These are phyloP conservation scores for Diloba caeruleocephala DNA, from an alignment of 2,888 invertebrate species.

Conservation along the genomic window DNA sequence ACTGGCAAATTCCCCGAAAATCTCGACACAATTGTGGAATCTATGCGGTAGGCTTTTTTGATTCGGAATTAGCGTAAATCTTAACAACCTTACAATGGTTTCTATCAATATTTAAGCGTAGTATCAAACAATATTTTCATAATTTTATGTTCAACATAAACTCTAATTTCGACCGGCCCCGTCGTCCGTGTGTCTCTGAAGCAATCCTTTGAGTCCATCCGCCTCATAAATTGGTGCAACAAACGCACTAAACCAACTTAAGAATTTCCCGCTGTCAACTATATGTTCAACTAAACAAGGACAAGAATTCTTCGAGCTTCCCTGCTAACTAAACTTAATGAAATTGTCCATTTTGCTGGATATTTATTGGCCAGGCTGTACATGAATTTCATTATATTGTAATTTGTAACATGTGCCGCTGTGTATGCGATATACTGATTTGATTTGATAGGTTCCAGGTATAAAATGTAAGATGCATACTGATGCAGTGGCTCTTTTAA, in stretches of 20 bases:
- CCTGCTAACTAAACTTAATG: conserved; percentile 57
- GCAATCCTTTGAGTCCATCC: conserved; percentile 56
- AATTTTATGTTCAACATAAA: not conserved
- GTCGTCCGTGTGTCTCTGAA: conserved; percentile 53
- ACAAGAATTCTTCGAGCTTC: conserved; percentile 32
- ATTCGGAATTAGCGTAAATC: no score
- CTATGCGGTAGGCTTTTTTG: no score
- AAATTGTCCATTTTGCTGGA: conserved; percentile 48
- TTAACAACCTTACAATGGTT: no score
- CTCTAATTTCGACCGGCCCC: not conserved
- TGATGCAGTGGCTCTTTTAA: no score
- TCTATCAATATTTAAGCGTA: no score
- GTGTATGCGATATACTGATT: conserved; percentile 10
- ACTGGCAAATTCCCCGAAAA: no score
- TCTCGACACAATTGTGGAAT: no score
- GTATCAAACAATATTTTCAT: no score
- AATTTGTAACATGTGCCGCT: not conserved
- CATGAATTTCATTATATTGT: conserved; percentile 13
- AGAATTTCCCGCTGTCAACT: conserved; percentile 38
- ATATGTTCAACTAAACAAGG: conserved; percentile 42
- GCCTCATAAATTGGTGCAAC: conserved; percentile 62
- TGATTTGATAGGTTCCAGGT: conserved; percentile 10
- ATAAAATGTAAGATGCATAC: no score
- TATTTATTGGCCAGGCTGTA: conserved; percentile 43
- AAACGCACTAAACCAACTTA: conserved; percentile 61